phyloP scores from a whole-genome alignment of 2,797 vertebrate species.

The Pangasius krempfi region DNA sequence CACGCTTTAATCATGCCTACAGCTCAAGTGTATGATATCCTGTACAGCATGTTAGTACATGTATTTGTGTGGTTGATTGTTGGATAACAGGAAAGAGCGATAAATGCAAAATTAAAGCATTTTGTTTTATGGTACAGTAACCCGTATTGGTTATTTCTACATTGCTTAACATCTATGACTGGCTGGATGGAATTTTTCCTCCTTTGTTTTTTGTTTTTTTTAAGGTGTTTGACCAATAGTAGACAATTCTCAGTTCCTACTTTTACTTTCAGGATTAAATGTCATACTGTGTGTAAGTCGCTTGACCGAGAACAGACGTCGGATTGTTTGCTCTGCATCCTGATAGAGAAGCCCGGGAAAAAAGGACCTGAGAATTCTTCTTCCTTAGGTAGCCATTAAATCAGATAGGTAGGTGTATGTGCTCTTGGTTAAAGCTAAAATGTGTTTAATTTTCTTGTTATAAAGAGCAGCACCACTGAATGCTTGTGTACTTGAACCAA shows the following conservation, averaged over 20 bases:
- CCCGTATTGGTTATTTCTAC: neutral
- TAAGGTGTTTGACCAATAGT: neutral
- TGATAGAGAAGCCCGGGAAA: neutral
- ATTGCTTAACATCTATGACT: neutral
- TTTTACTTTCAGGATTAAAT: constrained; percentile 54
- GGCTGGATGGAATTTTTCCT: neutral
- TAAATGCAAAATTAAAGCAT: neutral
- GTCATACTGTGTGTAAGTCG: constrained; percentile 22
- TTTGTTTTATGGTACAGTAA: neutral
- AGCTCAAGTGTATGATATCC: neutral
- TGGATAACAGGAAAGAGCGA: neutral
- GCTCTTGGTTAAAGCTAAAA: neutral
- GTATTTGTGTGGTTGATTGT: neutral
- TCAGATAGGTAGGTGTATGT: too few species aligned
- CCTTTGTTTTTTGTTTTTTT: constrained; percentile 5
- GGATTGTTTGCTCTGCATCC: constrained; percentile 12
- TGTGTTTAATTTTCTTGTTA: neutral
- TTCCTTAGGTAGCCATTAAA: constrained; percentile 15
- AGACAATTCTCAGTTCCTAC: constrained; percentile 28
- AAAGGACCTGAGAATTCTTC: constrained; percentile 26
- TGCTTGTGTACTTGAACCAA: neutral
- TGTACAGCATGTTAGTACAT: constrained; percentile 20
- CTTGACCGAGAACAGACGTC: constrained; percentile 18
- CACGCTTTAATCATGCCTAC: neutral
- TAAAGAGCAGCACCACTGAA: neutral